phyloP scores from a whole-genome alignment of 2,113 vertebrate species.

The Coptodon bakossiorum region DNA sequence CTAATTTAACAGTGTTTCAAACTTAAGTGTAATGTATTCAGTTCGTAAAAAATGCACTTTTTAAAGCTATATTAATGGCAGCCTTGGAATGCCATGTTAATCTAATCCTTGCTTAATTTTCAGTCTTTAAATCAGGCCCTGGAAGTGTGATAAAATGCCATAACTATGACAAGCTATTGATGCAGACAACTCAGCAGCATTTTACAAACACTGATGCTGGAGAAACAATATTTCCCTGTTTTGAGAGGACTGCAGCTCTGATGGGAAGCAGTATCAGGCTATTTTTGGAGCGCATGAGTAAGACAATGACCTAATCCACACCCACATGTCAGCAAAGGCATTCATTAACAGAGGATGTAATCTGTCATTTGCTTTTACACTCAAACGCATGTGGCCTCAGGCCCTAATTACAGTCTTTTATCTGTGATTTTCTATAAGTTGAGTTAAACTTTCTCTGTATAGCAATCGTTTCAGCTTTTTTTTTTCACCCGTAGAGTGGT shows the following conservation, averaged over 20 bases:
- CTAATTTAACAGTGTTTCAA: neutral
- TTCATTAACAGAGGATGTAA: conserved; percentile 48
- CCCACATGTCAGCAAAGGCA: conserved; percentile 44
- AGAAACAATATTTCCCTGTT: neutral
- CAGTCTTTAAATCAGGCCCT: neutral
- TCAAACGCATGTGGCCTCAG: conserved; percentile 7
- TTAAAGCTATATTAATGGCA: neutral
- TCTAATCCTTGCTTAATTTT: neutral
- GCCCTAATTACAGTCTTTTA: conserved; percentile 50
- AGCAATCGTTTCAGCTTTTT: neutral
- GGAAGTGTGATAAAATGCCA: neutral
- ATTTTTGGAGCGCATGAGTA: conserved; percentile 43
- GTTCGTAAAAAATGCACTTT: neutral
- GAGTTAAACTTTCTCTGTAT: neutral
- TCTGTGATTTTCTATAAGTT: conserved; percentile 7
- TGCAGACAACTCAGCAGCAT: neutral
- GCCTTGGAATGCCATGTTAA: neutral
- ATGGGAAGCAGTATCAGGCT: conserved; percentile 26
- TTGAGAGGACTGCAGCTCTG: neutral
- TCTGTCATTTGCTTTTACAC: conserved; percentile 26
- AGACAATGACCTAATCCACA: conserved; percentile 46
- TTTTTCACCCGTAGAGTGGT: neutral
- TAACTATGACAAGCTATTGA: neutral
- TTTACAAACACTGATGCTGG: neutral
- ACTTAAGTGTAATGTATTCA: neutral